phyloP scores from a whole-genome alignment of 2,797 vertebrate genomes.

The Leptatherina wallacei region DNA sequence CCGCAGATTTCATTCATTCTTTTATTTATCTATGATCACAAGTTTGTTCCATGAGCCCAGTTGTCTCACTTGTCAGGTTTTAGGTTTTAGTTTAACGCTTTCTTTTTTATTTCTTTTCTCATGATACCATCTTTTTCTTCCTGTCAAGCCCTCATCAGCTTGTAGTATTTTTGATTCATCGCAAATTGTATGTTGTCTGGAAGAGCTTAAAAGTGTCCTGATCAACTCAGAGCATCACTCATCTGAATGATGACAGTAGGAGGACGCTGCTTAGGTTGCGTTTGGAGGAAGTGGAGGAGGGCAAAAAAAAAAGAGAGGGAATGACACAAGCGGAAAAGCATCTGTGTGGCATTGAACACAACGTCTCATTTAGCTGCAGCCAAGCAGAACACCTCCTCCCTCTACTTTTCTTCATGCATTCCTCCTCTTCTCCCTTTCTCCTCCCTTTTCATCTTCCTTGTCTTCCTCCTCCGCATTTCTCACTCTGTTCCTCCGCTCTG shows the following conservation, averaged over 20 bases:
- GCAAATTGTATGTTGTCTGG: not conserved
- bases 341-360: constrained; percentile 41
- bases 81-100: not conserved
- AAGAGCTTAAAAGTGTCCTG: not conserved
- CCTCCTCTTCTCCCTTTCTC: constrained; percentile 7
- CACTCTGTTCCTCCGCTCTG: not conserved
- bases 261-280: not conserved
- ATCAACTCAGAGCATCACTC: not conserved
- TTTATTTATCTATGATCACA: too few relatives aligned
- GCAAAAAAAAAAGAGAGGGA: constrained; percentile 21
- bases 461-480: not conserved
- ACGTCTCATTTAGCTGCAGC: constrained; percentile 61
- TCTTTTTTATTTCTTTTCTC: not conserved
- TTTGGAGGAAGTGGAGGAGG: constrained; percentile 2
- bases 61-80: too few relatives aligned
- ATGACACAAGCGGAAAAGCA: constrained; percentile 38
- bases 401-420: constrained; percentile 25
- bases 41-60: too few relatives aligned
- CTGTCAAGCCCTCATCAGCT: not conserved
- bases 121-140: not conserved
- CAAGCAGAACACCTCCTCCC: constrained; percentile 49
- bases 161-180: not conserved
- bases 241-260: not conserved
- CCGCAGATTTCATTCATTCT: too few relatives aligned
- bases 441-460: constrained; percentile 4